phyloP scores from a whole-genome alignment of 2,113 vertebrate species.

The Haemorhous mexicanus region DNA sequence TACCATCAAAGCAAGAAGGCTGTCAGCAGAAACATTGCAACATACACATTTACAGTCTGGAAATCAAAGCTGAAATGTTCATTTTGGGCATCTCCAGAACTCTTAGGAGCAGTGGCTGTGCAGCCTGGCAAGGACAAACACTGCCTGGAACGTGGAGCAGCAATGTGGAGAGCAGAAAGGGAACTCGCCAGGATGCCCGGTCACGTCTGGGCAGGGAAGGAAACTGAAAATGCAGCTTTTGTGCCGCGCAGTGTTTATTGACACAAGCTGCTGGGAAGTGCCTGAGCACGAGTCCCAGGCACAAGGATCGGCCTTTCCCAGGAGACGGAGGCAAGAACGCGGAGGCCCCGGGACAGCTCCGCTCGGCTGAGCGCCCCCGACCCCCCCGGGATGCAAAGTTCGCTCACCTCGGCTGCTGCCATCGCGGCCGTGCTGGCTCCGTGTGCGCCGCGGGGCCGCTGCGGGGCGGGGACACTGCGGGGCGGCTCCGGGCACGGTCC shows the following conservation, averaged over 20 bases:
- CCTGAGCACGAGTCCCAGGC: neutral
- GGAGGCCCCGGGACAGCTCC: neutral
- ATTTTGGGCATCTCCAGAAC: neutral
- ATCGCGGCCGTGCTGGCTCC: slow-evolving; percentile 13
- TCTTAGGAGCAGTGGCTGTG: neutral
- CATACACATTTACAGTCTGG: neutral
- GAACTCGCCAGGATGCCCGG: fast-evolving
- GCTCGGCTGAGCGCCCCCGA: neutral
- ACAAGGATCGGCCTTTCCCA: fast-evolving
- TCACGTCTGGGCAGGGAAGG: neutral
- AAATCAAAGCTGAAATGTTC: neutral
- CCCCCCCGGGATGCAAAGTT: neutral
- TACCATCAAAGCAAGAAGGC: neutral
- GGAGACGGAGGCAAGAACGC: neutral
- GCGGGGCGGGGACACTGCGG: neutral
- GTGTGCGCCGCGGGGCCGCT: neutral
- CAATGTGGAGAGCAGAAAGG: neutral
- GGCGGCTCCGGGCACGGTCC: neutral
- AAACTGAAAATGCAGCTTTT: neutral
- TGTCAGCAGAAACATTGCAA: neutral
- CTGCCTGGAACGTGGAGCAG: neutral
- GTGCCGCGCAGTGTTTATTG: neutral
- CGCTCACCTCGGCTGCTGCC: slow-evolving; percentile 75
- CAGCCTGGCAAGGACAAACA: neutral
- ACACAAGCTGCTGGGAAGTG: neutral